Evolutionary conservation across 2,888 invertebrate genomes (phyloP).

Genomic region (Tryphoninae sp.): DNA sequence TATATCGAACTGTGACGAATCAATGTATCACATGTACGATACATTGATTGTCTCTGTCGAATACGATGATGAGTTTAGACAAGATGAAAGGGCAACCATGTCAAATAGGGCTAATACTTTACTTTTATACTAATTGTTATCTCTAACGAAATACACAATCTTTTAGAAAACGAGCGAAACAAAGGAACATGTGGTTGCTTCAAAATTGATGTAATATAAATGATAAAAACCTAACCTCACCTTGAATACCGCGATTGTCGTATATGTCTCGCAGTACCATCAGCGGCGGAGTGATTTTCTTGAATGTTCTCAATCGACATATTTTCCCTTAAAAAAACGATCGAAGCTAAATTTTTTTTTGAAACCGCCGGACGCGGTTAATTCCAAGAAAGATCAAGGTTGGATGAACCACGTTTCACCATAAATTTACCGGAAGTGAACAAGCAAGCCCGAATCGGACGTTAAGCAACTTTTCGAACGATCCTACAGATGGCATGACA

Average conservation of each 20-base stretch:
- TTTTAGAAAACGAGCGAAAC: background rate
- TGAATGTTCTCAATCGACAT: background rate
- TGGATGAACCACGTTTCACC: background rate
- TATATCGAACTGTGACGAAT: slow-evolving; percentile 50
- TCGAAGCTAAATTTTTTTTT: background rate
- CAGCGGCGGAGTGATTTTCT: background rate
- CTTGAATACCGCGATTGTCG: background rate
- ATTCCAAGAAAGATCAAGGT: background rate
- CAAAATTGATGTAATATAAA: background rate
- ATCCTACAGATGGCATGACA: background rate
- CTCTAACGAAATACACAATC: background rate
- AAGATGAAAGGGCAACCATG: background rate
- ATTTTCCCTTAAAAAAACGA: background rate
- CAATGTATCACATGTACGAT: slow-evolving; percentile 20
- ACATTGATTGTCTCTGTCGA: slow-evolving; percentile 56
- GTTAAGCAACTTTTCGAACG: background rate
- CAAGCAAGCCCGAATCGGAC: background rate
- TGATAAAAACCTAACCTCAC: background rate
- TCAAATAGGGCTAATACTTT: background rate
- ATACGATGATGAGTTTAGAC: background rate
- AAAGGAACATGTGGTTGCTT: background rate
- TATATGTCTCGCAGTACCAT: background rate
- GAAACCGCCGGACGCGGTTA: no score
- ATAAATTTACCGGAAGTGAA: background rate
- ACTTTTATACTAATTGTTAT: no score